A percentile compares a stretch with the other conserved stretches of the same genome.
Evolutionary conservation across 2,888 invertebrate species (phyloP).

Genomic region (Chouioia cunea): DNA sequence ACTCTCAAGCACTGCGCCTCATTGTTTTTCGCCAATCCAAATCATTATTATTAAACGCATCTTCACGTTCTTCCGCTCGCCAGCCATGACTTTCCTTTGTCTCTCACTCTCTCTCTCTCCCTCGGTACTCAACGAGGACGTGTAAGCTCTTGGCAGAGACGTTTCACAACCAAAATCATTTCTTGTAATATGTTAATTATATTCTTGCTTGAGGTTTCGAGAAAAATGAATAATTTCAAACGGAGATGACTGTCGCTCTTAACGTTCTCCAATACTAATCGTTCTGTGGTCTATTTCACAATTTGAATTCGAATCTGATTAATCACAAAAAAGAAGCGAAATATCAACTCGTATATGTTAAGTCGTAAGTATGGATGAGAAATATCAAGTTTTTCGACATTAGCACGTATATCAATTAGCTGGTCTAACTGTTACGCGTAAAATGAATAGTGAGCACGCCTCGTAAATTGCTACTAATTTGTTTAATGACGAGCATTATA

Average conservation of each 20-base stretch:
- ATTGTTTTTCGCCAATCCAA: conserved; percentile 19
- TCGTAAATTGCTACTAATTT: conserved; percentile 29
- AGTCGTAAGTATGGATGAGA: too few species aligned
- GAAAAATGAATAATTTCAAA: conserved; percentile 21
- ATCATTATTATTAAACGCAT: conserved; percentile 18
- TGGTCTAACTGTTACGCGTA: neutral
- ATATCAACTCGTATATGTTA: too few species aligned
- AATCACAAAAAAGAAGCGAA: too few species aligned
- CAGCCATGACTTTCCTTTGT: conserved; percentile 4
- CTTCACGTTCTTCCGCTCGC: neutral
- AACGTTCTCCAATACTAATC: too few species aligned
- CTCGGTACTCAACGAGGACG: neutral
- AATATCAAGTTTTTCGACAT: too few species aligned
- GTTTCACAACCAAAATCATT: conserved; percentile 39
- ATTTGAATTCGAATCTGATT: too few species aligned
- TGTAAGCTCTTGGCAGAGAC: neutral
- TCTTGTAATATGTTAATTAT: conserved; percentile 37
- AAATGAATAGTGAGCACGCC: conserved; percentile 1
- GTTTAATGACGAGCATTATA: conserved; percentile 32
- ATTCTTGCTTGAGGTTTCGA: conserved; percentile 14
- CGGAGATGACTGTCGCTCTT: conserved; percentile 7
- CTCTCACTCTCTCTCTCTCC: neutral
- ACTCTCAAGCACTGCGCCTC: conserved; percentile 1
- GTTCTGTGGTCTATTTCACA: too few species aligned
- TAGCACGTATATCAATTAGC: too few species aligned